These are phyloP conservation scores for Pangasianodon hypophthalmus DNA, from an alignment of 2,113 vertebrate genomes.

Conservation along the genomic window DNA sequence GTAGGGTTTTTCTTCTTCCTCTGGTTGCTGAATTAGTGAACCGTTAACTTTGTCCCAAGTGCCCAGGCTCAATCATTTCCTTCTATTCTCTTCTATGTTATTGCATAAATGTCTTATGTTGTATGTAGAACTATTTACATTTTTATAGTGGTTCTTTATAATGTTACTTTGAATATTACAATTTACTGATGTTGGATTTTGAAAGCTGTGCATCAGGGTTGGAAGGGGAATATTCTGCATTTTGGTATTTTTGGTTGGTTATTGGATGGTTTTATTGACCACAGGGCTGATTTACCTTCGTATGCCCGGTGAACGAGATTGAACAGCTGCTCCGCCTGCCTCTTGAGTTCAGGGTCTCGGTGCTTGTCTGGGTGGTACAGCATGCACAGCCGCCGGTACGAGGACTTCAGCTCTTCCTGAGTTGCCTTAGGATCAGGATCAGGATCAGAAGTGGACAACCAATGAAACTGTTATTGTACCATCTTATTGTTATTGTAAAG, in stretches of 20 bases:
- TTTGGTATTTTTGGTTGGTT: background rate
- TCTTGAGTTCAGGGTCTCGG: constrained; percentile 89
- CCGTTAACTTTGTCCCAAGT: background rate
- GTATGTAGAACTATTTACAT: background rate
- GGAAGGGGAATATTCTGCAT: background rate
- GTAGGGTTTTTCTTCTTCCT: background rate
- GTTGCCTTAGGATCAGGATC: constrained; percentile 76
- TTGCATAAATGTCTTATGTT: background rate
- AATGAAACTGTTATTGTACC: background rate
- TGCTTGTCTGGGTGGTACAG: constrained; percentile 98
- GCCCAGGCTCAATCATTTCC: background rate
- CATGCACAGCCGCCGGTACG: constrained; percentile 94
- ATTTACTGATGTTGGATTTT: background rate
- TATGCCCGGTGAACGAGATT: constrained; percentile 94
- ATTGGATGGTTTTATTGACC: background rate
- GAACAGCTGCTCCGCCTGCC: constrained; percentile 88
- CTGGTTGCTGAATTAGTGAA: background rate
- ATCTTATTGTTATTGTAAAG: no score
- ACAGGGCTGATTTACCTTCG: constrained; percentile 76
- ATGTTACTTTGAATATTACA: background rate
- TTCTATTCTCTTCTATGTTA: background rate
- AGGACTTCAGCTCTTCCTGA: constrained; percentile 89
- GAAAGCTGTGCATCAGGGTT: background rate
- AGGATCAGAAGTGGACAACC: background rate
- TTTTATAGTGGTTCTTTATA: background rate